phyloP scores from a whole-genome alignment of 2,888 invertebrate species.

The Listrodromus nycthemerus region DNA sequence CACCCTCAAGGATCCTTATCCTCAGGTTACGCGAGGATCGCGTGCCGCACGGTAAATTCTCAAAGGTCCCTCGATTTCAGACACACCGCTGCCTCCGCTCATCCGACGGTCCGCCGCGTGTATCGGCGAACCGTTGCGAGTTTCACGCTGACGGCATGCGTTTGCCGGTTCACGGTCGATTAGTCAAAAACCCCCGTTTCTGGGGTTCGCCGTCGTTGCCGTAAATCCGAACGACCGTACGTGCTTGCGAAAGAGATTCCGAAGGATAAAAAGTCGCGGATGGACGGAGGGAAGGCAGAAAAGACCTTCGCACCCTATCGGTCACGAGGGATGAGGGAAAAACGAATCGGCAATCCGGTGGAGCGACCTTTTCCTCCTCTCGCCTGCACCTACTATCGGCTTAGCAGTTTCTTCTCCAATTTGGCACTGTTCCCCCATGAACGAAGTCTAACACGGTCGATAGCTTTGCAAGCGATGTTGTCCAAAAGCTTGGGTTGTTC shows the following conservation, averaged over 20 bases:
- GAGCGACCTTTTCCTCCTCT: conserved; percentile 69
- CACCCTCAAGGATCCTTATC: conserved; percentile 73
- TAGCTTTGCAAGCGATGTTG: conserved; percentile 51
- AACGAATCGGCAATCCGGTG: conserved; percentile 28
- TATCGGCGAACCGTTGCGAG: conserved; percentile 53
- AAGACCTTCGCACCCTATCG: neutral
- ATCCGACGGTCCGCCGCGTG: neutral
- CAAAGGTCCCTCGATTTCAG: conserved; percentile 61
- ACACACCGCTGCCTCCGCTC: neutral
- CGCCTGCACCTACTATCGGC: conserved; percentile 24
- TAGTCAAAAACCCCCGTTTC: conserved; percentile 77
- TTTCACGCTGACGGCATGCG: conserved; percentile 76
- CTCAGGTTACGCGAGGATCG: conserved; percentile 70
- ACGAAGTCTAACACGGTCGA: conserved; percentile 66
- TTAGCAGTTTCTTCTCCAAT: conserved; percentile 69
- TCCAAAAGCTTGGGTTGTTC: conserved; percentile 15
- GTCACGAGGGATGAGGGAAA: conserved; percentile 54
- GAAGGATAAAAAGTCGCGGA: conserved; percentile 49
- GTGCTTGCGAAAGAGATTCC: conserved; percentile 51
- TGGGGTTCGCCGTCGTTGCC: conserved; percentile 69
- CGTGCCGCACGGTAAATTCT: conserved; percentile 59
- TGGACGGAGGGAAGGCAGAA: neutral
- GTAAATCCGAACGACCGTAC: conserved; percentile 22
- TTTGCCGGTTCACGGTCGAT: conserved; percentile 80
- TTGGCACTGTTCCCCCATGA: conserved; percentile 69